These are phyloP conservation scores for Porites rus DNA, from an alignment of 92 coral and sea anemone genomes.

Conservation along the genomic window DNA sequence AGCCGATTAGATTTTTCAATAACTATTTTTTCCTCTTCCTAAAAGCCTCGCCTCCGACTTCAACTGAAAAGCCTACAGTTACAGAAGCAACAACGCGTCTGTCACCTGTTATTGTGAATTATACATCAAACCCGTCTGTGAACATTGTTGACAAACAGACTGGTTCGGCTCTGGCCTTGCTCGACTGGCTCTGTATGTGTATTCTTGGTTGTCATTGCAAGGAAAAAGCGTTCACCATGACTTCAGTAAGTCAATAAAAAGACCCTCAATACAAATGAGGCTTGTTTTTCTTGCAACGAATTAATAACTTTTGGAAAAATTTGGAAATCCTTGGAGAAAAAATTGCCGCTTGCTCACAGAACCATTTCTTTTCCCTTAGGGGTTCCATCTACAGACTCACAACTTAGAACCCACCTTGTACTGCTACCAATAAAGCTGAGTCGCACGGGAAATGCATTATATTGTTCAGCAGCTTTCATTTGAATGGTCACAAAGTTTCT, in stretches of 20 bases:
- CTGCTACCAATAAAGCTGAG: no score
- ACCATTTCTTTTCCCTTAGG: no score
- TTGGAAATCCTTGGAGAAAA: no score
- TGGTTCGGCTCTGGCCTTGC: no score
- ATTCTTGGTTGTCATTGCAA: conserved; percentile 34
- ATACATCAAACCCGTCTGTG: conserved; percentile 6
- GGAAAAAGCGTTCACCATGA: conserved; percentile 50
- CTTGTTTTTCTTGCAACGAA: no score
- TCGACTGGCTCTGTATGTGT: background rate
- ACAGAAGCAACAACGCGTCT: background rate
- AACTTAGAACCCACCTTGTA: no score
- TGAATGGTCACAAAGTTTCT: background rate
- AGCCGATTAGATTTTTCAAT: background rate
- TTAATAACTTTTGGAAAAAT: no score
- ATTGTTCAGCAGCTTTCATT: background rate
- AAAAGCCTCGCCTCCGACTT: conserved; percentile 54
- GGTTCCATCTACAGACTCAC: no score
- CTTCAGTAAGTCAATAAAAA: conserved; percentile 74
- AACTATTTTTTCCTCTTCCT: background rate
- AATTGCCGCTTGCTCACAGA: no score
- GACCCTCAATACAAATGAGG: background rate
- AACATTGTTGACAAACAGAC: conserved; percentile 1
- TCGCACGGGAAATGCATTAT: background rate
- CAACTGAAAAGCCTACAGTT: no score
- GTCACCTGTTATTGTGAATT: conserved; percentile 3